Base-by-base conservation (phyloP, 2,888 invertebrate species). In the Rhamphomyia laevipes region DNA sequence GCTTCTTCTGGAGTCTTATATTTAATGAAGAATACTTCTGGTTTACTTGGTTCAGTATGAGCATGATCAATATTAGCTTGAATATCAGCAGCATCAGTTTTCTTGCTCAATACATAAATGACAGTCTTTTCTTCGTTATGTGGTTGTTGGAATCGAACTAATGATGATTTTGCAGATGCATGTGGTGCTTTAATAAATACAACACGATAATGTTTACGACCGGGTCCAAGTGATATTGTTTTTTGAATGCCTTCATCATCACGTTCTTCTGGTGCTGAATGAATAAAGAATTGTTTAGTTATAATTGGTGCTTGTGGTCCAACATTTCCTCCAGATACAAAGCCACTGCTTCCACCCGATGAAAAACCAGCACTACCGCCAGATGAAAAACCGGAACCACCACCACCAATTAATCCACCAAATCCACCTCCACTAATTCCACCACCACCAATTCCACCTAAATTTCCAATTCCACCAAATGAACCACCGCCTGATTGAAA, bases 1-100 rank as follows among this genome's bases (percentile, higher is more conserved):
- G 70, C 70, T 56, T 70, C 70, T 54, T 68, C 68, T 31, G 61
- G 59, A 44, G 68, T 70, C 61, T 66, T 70, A 59, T 70, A 70
- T 57, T 70, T 70, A 56, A 70, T 68, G 59, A 70, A 70, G 64
- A 68, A 70, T 37, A 70, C 70, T 56, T 70, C 70, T 17, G 70
- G 70, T 54, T 70, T 70, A 57, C 60, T 62, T 48, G 67, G 68
- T 37, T 64, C 59, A 13, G 61, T 54, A 27, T 63, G 56, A 40
- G 63, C 62, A 48, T 67, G 68, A 38, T 66, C 51, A 4, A 68
- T 62, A 53, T 67, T 62, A 10, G 69, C 64, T 10, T 68, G 61
- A 9, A 69, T 56, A 37, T 68, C 66, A 46, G 62, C 52, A 17
- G 58, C 55, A 43, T 70, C 68, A 48, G 60, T 56, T 56, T 70